Base-by-base conservation (phyloP, 2,113 vertebrate species). In the Etheostoma spectabile region DNA sequence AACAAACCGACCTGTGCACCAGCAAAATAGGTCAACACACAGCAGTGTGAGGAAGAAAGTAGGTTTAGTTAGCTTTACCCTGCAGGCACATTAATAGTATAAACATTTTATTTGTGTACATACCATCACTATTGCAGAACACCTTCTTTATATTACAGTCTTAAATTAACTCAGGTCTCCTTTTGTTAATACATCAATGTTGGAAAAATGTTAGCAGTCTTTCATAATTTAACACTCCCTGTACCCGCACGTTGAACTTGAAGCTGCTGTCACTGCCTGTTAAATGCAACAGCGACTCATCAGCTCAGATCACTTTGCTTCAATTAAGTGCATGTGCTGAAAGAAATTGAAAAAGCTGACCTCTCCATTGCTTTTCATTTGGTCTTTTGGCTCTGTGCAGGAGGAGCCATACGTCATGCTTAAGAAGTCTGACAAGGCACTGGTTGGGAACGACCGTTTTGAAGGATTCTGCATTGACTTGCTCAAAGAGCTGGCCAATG, bases 371-470 rank as follows among this genome's bases (percentile, higher is more conserved):
- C 88, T 87, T 92, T 83, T 90, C 85, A 91, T 93, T 92, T 92
- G 86, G 92, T 93, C 85, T 91, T 90, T 92, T 91, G 71, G 78
- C 52, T 85, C 79, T 88, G 77, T 57, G 42, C 92, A 99, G 98
- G 98, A 99, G 88, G 97, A 98, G 91, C 98, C 98, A 85, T 99
- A 99, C 53, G 97, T 99, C 93, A 99, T 99, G 98, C 99, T 99
- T 95, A 97, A 96, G 74, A 99, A 97, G 88, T 99, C 98, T 0
- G 97, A 99, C 95, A 97, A 95, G 13, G 96, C 97, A 14, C 95
- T 99, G 42, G 96, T 97, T 0, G 98, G 98, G 64, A 99, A 99
- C 0, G 97, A 99, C 80, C 97, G 98, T 27, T 99, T 99, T 13
- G 98, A 99, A 95, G 98, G 98, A 33, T 99, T 97, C 95, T 99